Base-by-base conservation (phyloP, 1,140 invertebrate species). In the Papilio glaucus region DNA sequence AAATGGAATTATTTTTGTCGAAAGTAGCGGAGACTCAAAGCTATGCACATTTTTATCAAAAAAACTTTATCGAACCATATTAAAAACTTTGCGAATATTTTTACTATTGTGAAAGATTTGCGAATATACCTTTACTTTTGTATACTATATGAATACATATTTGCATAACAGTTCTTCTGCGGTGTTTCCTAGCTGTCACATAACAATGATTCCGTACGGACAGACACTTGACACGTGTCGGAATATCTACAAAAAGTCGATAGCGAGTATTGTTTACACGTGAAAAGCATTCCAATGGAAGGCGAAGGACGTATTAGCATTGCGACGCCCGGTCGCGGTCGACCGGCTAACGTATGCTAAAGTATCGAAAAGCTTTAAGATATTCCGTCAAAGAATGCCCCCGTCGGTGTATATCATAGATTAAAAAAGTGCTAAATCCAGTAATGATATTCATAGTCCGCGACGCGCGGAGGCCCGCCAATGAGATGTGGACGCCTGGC, bases 401-500 rank as follows among this genome's bases (percentile, higher is more conserved):
- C 41, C 33, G 77, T 78, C 79, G 77, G 78, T 75, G 72, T 78
- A 70, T 83, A 78, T 80, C 76, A 79, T 73, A 78, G 81, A 81
- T 81, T 79, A 86, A 85, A 84, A 82, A 84, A 81, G 75, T 76
- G 77, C 72, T 76, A 77, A 84, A 79, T 68, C 72, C 77, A 74
- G 76, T 82, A 85, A 84, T 85, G 38, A 69, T 84, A 87, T 88
- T 83, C 86, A 82, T 79, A 84, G 84, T 83, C 74, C 78, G 79
- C 61, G 53, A 81, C 83, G 77, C 79, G 78, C 57, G 41, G 72
- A 29, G 78, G 72, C 81, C 76, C 75, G 67, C 60, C 82, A 84
- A 87, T 86, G 83, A 85, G 84, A 78, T 76, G 82, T 82, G 84
- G 84, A 86, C 87, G 87, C 86, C 84, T 79, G 69, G 75, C 79